Evolutionary conservation across 2,888 invertebrate genomes (phyloP).

Genomic region (Gibbula magus): DNA sequence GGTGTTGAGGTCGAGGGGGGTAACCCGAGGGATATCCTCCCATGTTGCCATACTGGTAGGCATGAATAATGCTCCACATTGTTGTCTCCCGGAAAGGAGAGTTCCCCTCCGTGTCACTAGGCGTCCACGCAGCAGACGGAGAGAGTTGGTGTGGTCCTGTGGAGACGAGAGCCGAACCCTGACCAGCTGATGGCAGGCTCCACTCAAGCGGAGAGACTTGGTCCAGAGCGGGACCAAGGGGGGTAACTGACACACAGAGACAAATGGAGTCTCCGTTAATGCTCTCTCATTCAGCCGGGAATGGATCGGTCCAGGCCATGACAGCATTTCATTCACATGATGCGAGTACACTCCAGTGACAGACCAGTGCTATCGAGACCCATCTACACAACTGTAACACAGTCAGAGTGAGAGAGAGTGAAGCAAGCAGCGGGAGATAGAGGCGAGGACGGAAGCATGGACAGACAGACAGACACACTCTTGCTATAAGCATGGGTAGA

Average conservation of each 20-base stretch:
- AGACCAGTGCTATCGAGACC: background rate
- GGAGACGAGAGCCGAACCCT: too few relatives aligned
- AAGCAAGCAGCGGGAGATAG: background rate
- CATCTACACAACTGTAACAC: conserved; percentile 7
- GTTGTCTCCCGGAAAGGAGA: background rate
- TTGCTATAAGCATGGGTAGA: background rate
- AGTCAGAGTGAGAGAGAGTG: background rate
- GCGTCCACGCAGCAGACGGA: too few relatives aligned
- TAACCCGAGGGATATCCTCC: conserved; percentile 36
- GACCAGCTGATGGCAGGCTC: too few relatives aligned
- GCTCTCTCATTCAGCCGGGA: background rate
- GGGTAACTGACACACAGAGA: background rate
- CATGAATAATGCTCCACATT: conserved; percentile 50
- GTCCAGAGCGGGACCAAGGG: background rate
- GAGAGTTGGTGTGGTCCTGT: too few relatives aligned
- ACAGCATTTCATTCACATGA: conserved; percentile 6
- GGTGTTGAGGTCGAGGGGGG: conserved; percentile 31
- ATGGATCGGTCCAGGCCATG: conserved; percentile 12
- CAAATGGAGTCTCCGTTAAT: conserved; percentile 1
- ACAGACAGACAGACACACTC: background rate
- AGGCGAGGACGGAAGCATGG: background rate
- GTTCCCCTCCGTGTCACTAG: background rate
- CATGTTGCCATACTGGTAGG: conserved; percentile 49
- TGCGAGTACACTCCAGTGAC: background rate
- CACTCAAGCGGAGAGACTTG: background rate